Evolutionary conservation across 2,888 invertebrate species (phyloP), one percentile per base, ranked within the genome.

Genomic region (Limnephilus marmoratus): DNA sequence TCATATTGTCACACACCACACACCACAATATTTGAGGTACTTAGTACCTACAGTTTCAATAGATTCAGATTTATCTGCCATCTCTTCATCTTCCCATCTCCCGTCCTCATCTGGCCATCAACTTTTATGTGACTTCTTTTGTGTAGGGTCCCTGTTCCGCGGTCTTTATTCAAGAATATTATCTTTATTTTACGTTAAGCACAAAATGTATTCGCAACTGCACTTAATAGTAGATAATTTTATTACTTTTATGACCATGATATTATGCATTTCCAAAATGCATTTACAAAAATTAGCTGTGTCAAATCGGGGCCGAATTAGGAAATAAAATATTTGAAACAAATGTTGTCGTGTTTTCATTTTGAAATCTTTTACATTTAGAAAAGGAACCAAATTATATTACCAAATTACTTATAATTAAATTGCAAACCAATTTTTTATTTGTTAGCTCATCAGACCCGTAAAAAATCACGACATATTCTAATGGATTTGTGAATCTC

Each of bases 171-270:
- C 89, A 34, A 90, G 92, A 92, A 91, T 93, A 93, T 93, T 90
- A 91, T 91, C 92, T 92, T 93, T 93, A 93, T 88, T 85, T 92
- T 92, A 91, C 91, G 93, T 91, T 92, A 93, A 92, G 92, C 90
- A 85, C 93, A 90, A 90, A 93, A 92, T 85, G 87, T 93, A 92
- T 93, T 93, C 92, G 90, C 93, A 93, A 92, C 89, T 92, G 87
- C 92, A 86, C 91, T 93, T 93, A 85, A 85, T 85, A 91, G 93
- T 93, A 91, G 92, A 93, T 93, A 92, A 93, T 93, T 93, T 93
- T 93, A 93, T 93, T 93, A 93, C 93, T 91, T 91, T 93, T 93
- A 93, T 93, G 93, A 93, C 24, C 93, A 93, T 92, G 92, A 93
- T 93, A 91, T 93, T 93, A 93, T 93, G 93, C 92, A 93, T 93